Conservation (phyloP, 2,888 invertebrate species). For the Archips crataeganus region DNA sequence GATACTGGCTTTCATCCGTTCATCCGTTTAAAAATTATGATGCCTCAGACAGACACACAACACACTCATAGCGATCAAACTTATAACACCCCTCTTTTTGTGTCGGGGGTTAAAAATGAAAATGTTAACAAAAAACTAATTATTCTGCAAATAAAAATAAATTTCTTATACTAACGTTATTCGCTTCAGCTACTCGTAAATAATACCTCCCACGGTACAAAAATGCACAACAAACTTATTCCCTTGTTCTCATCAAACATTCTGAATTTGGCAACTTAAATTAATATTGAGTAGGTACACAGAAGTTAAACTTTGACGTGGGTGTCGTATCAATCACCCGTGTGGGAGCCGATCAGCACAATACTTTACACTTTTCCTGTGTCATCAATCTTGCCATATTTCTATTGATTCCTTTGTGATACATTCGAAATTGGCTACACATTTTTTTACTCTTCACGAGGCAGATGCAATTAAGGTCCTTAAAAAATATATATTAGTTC, state of each 20-base stretch:
- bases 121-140: too few species aligned
- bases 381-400: conserved; percentile 37
- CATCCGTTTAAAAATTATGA: too few species aligned
- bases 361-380: conserved; percentile 50
- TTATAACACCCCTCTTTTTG: too few species aligned
- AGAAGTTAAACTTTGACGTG: conserved; percentile 53
- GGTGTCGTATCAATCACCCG: conserved; percentile 61
- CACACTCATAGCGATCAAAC: too few species aligned
- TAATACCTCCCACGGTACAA: not conserved
- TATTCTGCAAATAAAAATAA: too few species aligned
- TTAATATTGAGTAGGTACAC: conserved; percentile 57
- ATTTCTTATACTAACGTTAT: not conserved
- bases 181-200: not conserved
- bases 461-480: not conserved
- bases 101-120: too few species aligned
- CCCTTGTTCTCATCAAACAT: conserved; percentile 1
- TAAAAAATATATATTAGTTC: too few species aligned
- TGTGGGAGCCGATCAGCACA: conserved; percentile 44
- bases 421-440: not conserved
- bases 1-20: too few species aligned
- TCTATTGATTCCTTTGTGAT: conserved; percentile 10
- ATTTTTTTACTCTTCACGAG: not conserved
- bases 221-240: conserved; percentile 7
- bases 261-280: conserved; percentile 37
- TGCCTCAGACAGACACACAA: too few species aligned